Percentiles rank a stretch among this genome's conserved stretches.
Conservation (phyloP, 1,140 invertebrate species). For the Wasmannia auropunctata region DNA sequence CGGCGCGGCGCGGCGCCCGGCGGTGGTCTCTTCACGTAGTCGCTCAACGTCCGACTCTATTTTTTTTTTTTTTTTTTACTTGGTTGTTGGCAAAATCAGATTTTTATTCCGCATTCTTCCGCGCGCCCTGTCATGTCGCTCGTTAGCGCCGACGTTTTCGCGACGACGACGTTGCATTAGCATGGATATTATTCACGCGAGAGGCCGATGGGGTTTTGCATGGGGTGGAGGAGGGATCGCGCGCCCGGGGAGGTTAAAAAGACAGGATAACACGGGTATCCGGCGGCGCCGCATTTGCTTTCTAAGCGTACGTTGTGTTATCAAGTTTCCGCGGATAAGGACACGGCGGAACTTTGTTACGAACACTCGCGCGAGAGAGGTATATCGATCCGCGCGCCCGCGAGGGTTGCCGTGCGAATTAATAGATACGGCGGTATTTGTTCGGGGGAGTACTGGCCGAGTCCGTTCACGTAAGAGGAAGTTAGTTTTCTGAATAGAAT, state of each 20-base stretch:
- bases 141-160: slow-evolving; percentile 43
- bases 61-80: slow-evolving; percentile 23
- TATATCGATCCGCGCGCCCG: slow-evolving; percentile 27
- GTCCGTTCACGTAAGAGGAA: slow-evolving; percentile 32
- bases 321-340: slow-evolving; percentile 33
- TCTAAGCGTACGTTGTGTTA: slow-evolving; percentile 20
- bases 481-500: slow-evolving; percentile 61
- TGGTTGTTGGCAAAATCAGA: slow-evolving; percentile 30
- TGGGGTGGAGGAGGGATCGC: background rate
- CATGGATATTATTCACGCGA: slow-evolving; percentile 38
- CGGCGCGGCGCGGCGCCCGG: too few relatives aligned
- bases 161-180: slow-evolving; percentile 10
- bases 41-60: slow-evolving; percentile 35
- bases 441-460: slow-evolving; percentile 1
- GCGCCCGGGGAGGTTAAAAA: slow-evolving; percentile 1
- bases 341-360: slow-evolving; percentile 25
- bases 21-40: background rate
- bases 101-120: slow-evolving; percentile 36
- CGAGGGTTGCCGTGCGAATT: slow-evolving; percentile 14
- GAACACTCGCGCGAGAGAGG: slow-evolving; percentile 6
- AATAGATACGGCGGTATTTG: slow-evolving; percentile 53
- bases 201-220: slow-evolving; percentile 16
- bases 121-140: background rate
- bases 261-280: background rate
- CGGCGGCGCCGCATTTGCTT: slow-evolving; percentile 16